Evolutionary conservation across 1,140 invertebrate genomes (phyloP), one percentile per base, ranked within the genome.

Genomic region (Microvelia longipes): DNA sequence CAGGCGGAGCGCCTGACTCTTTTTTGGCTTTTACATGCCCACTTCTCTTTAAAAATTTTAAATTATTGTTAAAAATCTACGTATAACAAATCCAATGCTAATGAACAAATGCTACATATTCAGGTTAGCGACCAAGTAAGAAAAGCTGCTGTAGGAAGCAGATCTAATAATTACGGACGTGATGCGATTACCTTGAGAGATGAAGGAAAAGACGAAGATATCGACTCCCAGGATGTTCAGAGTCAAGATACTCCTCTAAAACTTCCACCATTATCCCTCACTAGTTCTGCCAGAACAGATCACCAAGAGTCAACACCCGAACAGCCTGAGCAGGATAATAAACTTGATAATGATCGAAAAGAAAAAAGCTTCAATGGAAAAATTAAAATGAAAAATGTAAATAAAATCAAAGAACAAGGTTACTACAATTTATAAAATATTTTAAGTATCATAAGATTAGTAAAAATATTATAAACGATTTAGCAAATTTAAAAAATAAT

Each of bases 111-210:
- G n/a, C n/a, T 35, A 29, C n/a, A 29, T 62, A 66, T 66, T 71
- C 29, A 75, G 68, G 74, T 77, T 1, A 90, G 85, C 27, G 89
- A 91, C 68, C 88, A 91, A 78, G 85, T 89, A 30, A 82, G 89
- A 61, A 84, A 83, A 71, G 83, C 88, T 1, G 90, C 90, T 15
- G 84, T 87, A 80, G 85, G 87, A 24, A 91, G 90, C 90, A 79
- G 89, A 68, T 83, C 82, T 62, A 87, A 88, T 70, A 90, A 90
- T 78, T 89, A 91, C 76, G 82, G 83, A 26, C 85, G 84, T n/a
- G 85, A 86, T 75, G 82, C 85, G 0, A 83, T 60, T 13, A n/a
- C 50, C n/a, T n/a, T n/a, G n/a, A 50, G 35, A 50, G 35, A 50
- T 5, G 35, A 50, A 50, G 19, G 5, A 11, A 50, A 50, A 50